Conservation (phyloP, 2,888 invertebrate species). For the Eurois occulta region DNA sequence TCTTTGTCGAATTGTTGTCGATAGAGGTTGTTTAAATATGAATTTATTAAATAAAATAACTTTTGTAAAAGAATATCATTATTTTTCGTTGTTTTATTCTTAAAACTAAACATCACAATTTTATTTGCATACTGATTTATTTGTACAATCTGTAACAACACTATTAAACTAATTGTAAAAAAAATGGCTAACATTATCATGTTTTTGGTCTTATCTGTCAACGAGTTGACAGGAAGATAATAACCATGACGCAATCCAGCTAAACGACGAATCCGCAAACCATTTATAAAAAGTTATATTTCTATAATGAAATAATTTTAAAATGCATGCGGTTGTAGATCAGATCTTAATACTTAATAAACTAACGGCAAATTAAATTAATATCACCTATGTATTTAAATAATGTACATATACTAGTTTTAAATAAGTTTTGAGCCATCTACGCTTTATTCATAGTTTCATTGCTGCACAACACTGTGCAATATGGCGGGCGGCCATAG, state of each 20-base stretch:
- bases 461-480: slow-evolving; percentile 32
- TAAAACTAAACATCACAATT: slow-evolving; percentile 71
- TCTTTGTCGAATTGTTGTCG: slow-evolving; percentile 1
- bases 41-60: slow-evolving; percentile 47
- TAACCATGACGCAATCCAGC: slow-evolving; percentile 43
- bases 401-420: slow-evolving; percentile 33
- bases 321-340: slow-evolving; percentile 51
- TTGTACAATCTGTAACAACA: slow-evolving; percentile 46
- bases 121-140: slow-evolving; percentile 44
- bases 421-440: slow-evolving; percentile 62
- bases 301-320: slow-evolving; percentile 60
- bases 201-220: slow-evolving; percentile 61
- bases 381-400: slow-evolving; percentile 42
- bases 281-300: slow-evolving; percentile 60
- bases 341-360: slow-evolving; percentile 37
- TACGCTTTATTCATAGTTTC: slow-evolving; percentile 12
- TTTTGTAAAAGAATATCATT: slow-evolving; percentile 30
- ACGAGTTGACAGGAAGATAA: slow-evolving; percentile 58
- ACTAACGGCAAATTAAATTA: slow-evolving; percentile 25
- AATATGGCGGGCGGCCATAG: slow-evolving; percentile 17
- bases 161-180: slow-evolving; percentile 6
- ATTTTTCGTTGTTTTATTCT: slow-evolving; percentile 54
- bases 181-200: slow-evolving; percentile 45
- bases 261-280: slow-evolving; percentile 48
- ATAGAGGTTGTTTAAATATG: not conserved